Conservation (phyloP, 2,888 invertebrate species). For the Alsophila aescularia region DNA sequence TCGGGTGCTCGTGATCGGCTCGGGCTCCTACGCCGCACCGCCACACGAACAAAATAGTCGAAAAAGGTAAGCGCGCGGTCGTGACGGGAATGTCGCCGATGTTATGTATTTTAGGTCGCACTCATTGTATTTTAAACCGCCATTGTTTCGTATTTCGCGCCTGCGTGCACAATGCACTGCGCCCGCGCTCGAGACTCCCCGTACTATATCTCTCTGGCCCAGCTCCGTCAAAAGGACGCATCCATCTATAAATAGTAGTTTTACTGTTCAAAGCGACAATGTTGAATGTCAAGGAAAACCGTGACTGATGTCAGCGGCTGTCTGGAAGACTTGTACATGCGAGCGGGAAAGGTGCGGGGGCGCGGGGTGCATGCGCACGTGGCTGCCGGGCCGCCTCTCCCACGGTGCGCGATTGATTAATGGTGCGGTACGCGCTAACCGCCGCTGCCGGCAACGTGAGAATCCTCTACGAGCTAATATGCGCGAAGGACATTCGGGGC, state of each 20-base stretch:
- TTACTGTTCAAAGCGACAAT: slow-evolving; percentile 10
- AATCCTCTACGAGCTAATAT: slow-evolving; percentile 56
- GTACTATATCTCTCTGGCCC: slow-evolving; percentile 42
- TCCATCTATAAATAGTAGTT: slow-evolving; percentile 51
- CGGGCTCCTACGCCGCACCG: slow-evolving; percentile 54
- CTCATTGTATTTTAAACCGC: slow-evolving; percentile 82
- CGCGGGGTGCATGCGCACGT: background rate
- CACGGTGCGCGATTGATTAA: slow-evolving; percentile 70
- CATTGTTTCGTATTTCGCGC: slow-evolving; percentile 81
- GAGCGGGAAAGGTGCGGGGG: background rate
- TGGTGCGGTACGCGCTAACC: slow-evolving; percentile 62
- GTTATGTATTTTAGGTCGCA: slow-evolving; percentile 74
- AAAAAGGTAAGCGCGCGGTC: slow-evolving; percentile 77
- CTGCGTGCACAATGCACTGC: slow-evolving; percentile 59
- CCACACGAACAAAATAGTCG: slow-evolving; percentile 70
- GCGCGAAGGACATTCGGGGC: slow-evolving; percentile 53
- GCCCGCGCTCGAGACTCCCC: slow-evolving; percentile 40
- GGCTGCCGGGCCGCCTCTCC: slow-evolving; percentile 52
- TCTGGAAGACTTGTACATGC: background rate
- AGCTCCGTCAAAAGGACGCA: slow-evolving; percentile 51
- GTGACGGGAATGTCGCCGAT: slow-evolving; percentile 79
- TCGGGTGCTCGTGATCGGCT: slow-evolving; percentile 61
- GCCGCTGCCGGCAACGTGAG: slow-evolving; percentile 55
- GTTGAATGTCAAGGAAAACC: background rate
- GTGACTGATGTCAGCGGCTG: background rate